These are phyloP conservation scores for Riparia riparia DNA, from an alignment of 2,113 vertebrate species.

Conservation along the genomic window DNA sequence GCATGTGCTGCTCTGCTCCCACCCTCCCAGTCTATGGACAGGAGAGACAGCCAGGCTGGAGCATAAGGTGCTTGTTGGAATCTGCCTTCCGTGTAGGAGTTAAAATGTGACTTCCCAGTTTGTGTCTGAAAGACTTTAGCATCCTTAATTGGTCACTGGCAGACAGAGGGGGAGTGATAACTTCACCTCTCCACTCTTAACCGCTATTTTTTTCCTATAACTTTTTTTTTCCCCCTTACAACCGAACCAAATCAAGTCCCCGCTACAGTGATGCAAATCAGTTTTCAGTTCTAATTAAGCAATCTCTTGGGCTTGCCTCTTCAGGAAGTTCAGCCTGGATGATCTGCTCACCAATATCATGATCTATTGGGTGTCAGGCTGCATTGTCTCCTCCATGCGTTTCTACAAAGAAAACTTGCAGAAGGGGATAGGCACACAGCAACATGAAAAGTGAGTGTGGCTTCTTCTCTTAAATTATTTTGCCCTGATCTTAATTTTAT, in stretches of 20 bases:
- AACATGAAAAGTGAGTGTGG: conserved; percentile 69
- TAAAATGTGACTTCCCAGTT: background rate
- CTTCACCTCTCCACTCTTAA: background rate
- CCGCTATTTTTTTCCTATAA: background rate
- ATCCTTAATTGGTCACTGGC: background rate
- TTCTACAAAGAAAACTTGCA: conserved; percentile 79
- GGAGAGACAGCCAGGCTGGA: background rate
- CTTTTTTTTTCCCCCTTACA: background rate
- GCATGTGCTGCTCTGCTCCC: background rate
- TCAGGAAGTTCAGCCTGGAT: conserved; percentile 79
- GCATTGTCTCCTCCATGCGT: conserved; percentile 76
- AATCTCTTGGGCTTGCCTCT: background rate
- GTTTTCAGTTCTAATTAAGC: background rate
- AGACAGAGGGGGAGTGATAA: background rate
- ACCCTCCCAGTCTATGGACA: background rate
- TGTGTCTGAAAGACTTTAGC: background rate
- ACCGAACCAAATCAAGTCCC: background rate
- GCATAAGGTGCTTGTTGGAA: background rate
- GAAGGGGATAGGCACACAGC: conserved; percentile 37
- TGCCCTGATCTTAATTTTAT: background rate
- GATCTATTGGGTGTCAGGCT: conserved; percentile 81
- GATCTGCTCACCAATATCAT: conserved; percentile 83
- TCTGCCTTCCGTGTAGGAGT: background rate
- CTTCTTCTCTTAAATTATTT: background rate
- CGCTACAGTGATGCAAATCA: background rate